Evolutionary conservation across 2,113 vertebrate genomes (phyloP).

Genomic region (Scomber scombrus): DNA sequence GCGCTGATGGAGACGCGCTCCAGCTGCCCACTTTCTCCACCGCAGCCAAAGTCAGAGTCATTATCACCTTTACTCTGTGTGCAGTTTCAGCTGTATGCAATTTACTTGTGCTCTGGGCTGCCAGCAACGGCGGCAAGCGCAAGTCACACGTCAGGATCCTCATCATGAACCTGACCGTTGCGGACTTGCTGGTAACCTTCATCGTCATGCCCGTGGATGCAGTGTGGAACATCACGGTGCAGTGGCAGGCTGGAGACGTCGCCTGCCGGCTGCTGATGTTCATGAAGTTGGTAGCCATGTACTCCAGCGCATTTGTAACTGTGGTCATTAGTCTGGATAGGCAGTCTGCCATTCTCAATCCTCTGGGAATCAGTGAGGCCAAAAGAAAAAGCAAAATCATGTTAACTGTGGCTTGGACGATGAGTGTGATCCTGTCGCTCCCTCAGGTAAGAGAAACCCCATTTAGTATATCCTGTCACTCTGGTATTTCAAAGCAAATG

Average conservation of each 20-base stretch:
- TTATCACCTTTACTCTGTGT: constrained; percentile 87
- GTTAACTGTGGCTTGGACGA: constrained; percentile 86
- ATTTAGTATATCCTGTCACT: neutral
- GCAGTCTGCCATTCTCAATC: constrained; percentile 89
- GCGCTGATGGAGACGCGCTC: constrained; percentile 60
- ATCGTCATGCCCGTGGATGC: constrained; percentile 92
- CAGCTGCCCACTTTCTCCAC: constrained; percentile 90
- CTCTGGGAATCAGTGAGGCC: constrained; percentile 86
- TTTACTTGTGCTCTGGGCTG: constrained; percentile 84
- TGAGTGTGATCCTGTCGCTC: constrained; percentile 85
- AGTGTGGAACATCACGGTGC: constrained; percentile 90
- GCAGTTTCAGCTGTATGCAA: constrained; percentile 85
- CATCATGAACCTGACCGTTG: constrained; percentile 88
- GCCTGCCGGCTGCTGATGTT: constrained; percentile 91
- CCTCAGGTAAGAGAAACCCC: constrained; percentile 86
- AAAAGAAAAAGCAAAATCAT: constrained; percentile 87
- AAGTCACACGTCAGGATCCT: constrained; percentile 88
- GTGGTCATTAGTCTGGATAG: constrained; percentile 91
- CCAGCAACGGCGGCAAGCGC: constrained; percentile 79
- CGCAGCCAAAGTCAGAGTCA: constrained; percentile 87
- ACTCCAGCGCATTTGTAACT: constrained; percentile 89
- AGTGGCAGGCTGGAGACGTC: constrained; percentile 88
- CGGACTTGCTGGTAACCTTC: constrained; percentile 89
- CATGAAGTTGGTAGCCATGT: constrained; percentile 91
- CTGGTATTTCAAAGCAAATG: neutral